Base-by-base conservation (phyloP, 2,113 vertebrate genomes). In the Stegostoma tigrinum region DNA sequence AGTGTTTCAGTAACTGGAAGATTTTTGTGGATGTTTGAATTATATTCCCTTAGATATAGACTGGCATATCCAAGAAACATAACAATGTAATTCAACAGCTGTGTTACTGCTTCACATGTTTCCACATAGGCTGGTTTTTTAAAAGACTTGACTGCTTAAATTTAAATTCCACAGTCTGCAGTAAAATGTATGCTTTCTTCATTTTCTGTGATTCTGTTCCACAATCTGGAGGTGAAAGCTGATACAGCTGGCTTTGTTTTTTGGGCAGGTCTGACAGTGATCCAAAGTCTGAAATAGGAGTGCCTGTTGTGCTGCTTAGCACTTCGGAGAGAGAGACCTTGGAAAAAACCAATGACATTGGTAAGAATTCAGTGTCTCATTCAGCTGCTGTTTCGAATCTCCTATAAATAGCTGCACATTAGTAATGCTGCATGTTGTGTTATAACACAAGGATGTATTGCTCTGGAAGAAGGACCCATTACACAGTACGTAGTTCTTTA, bases 281-380 rank as follows among this genome's bases (percentile, higher is more conserved):
- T 98, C 97, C 98, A 96, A 99, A 98, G 97, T 98, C 98, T 96
- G 99, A 99, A 96, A 97, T 98, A 96, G 97, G 97, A 97, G 97
- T 98, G 97, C 97, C 97, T 97, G 96, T 97, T 0, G 96, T 67
- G 30, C 66, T 97, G 42, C 96, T 97, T 21, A 68, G 97, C 96
- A 97, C 98, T 96, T 97, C 98, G 96, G 98, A 99, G 96, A 98
- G 98, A 97, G 98, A 98, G 96, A 97, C 97, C 96, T 98, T 98
- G 96, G 99, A 99, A 97, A 98, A 98, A 98, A 98, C 98, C 97
- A 98, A 98, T 97, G 98, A 98, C 97, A 97, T 98, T 0, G 99
- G 99, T 99, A 98, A 99, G 99, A 98, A 97, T 95, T 0, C 95
- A 87, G 83, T 52, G 93, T 96, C 93, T 38, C 45, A 70, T 72